Conservation (phyloP, 2,113 vertebrate genomes). For the Setophaga coronata region DNA sequence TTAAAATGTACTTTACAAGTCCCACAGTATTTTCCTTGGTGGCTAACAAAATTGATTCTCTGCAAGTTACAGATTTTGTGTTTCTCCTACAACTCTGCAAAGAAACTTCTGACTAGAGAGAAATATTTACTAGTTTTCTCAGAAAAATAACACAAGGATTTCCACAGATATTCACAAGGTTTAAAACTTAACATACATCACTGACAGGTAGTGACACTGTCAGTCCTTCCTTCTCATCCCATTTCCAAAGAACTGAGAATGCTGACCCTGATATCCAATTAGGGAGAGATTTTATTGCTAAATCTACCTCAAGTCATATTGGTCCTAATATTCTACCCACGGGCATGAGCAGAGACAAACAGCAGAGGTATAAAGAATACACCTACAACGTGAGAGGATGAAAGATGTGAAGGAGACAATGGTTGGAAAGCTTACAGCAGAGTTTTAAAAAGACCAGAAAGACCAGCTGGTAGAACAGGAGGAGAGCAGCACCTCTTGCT, state of each 20-base stretch:
- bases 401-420: neutral
- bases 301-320: neutral
- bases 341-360: neutral
- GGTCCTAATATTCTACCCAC: neutral
- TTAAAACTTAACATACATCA: neutral
- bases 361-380: constrained; percentile 36
- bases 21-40: neutral
- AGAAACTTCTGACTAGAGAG: neutral
- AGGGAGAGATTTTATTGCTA: neutral
- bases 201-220: neutral
- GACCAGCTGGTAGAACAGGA: neutral
- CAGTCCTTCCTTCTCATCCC: neutral
- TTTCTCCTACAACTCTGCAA: neutral
- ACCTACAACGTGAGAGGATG: constrained; percentile 25
- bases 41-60: neutral
- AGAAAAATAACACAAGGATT: neutral
- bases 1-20: neutral
- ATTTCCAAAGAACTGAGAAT: neutral
- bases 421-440: constrained; percentile 57
- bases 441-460: neutral
- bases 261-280: neutral
- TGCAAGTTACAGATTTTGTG: neutral
- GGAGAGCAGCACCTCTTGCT: neutral
- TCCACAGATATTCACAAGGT: neutral
- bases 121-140: neutral